These are phyloP conservation scores for Cynopterus sphinx DNA, from an alignment of 2,797 vertebrate species.

Conservation along the genomic window DNA sequence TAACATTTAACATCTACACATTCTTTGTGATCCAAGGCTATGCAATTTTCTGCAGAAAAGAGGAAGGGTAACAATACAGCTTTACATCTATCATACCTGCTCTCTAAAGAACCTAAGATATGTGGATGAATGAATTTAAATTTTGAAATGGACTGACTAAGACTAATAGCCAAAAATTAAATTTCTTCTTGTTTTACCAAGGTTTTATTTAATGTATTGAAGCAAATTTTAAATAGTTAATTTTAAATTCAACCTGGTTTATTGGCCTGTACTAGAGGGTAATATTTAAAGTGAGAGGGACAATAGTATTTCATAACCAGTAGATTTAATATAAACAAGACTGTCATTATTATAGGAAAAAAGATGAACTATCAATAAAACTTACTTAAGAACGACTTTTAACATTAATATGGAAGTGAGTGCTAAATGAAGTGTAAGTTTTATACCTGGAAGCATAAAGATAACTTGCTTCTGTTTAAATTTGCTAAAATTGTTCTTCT, in stretches of 20 bases:
- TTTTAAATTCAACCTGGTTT: constrained; percentile 25
- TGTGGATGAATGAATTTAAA: neutral
- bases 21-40: neutral
- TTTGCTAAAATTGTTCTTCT: neutral
- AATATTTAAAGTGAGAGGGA: neutral
- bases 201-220: neutral
- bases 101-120: neutral
- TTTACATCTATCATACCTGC: neutral
- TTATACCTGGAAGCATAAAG: neutral
- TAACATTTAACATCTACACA: constrained; percentile 49
- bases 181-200: neutral
- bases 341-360: neutral
- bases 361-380: neutral
- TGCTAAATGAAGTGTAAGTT: neutral
- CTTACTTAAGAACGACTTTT: neutral
- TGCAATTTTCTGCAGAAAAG: neutral
- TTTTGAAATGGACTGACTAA: neutral
- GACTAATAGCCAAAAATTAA: neutral
- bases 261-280: neutral
- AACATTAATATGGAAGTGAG: neutral
- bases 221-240: constrained; percentile 38
- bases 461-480: neutral
- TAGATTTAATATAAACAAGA: neutral
- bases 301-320: neutral
- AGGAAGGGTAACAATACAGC: neutral